Base-by-base conservation (phyloP, 2,797 vertebrate genomes). In the Amniataba percoides region DNA sequence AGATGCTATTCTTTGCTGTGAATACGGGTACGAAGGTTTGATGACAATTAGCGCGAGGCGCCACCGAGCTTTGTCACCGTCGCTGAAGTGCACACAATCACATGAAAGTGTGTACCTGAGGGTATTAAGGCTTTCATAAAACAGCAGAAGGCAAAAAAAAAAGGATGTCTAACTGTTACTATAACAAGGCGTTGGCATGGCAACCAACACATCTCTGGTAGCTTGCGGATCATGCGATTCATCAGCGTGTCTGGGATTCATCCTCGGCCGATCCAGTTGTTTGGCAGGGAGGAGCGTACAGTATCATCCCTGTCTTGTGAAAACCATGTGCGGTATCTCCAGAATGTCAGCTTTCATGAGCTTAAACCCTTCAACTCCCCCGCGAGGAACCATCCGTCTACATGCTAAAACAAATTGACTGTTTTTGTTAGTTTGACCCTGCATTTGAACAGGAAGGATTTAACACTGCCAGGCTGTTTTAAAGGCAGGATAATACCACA, bases 151-250 rank as follows among this genome's bases (percentile, higher is more conserved):
- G 51, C 60, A 39, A 71, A 36, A 31, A 27, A 27, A 36, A 60
- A 80, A 51, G 42, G 25, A 60, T 53, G 21, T 13, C 23, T 61
- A 62, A 23, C 61, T 63, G 40, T 58, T 49, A 53, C 18, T 59
- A 21, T 71, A 70, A 74, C 48, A 60, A 71, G 51, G 19, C 19
- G 77, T 74, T 74, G 70, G 63, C 78, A 81, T 80, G 19, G 80
- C 64, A 83, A 80, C 75, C 34, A 18, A 2, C 59, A 39, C 63
- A 51, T 75, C 31, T 39, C 62, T 7, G 0, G 15, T 55, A 21
- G 45, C 71, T 21, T 21, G 40, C 60, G 71, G 57, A 34, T 51
- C 31, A 12, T 43, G 45, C 23, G 52, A 9, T 58, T 63, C 64
- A 78, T 77, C 25, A 71, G 21, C 66, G n/a, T 43, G 39, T 18